Evolutionary conservation across 1,140 invertebrate genomes (phyloP).

Genomic region (Sitophilus oryzae): DNA sequence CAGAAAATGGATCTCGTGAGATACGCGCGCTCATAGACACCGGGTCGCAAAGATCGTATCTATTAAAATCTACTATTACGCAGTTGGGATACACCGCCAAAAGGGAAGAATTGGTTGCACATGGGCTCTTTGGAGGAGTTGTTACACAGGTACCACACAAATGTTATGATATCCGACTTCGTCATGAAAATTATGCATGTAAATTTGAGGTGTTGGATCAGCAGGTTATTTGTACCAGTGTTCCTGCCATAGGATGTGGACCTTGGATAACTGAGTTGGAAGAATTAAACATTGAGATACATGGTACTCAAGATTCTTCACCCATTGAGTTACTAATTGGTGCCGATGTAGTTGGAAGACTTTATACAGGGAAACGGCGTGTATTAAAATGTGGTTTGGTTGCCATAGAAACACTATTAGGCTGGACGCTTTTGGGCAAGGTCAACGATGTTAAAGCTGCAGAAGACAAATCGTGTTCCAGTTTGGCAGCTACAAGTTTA

Average conservation of each 20-base stretch:
- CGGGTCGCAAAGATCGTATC: conserved; percentile 13
- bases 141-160: conserved; percentile 4
- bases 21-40: conserved; percentile 13
- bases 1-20: background rate
- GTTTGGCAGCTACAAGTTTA: no score
- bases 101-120: conserved; percentile 3
- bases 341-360: conserved; percentile 36
- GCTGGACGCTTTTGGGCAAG: conserved; percentile 39
- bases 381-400: conserved; percentile 33
- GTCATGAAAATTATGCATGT: conserved; percentile 6
- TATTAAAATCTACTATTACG: conserved; percentile 2
- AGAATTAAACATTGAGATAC: background rate
- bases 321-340: conserved; percentile 25
- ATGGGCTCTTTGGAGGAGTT: conserved; percentile 14
- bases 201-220: conserved; percentile 21
- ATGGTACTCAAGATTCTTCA: conserved; percentile 1
- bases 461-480: background rate
- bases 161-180: conserved; percentile 11
- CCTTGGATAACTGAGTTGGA: conserved; percentile 12
- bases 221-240: conserved; percentile 9
- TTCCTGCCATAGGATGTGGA: conserved; percentile 2
- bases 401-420: conserved; percentile 37
- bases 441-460: background rate
- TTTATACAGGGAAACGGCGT: conserved; percentile 31
- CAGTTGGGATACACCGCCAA: background rate